These are phyloP conservation scores for Mythimna impura DNA, from an alignment of 2,888 invertebrate genomes.

Conservation along the genomic window DNA sequence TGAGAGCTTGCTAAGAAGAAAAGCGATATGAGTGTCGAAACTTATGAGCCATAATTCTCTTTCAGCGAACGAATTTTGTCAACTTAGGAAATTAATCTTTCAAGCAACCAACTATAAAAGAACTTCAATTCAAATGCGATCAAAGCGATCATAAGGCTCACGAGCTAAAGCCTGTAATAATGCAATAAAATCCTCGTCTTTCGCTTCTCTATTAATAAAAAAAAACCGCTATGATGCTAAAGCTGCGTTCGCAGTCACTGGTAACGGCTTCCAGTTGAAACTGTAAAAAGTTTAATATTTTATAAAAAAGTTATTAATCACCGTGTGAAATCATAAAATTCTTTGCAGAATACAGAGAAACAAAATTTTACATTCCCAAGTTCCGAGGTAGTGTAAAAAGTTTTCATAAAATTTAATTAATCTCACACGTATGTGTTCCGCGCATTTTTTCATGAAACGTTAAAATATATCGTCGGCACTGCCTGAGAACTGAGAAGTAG, in stretches of 20 bases:
- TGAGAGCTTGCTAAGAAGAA: constrained; percentile 71
- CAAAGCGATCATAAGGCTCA: constrained; percentile 47
- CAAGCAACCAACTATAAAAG: constrained; percentile 46
- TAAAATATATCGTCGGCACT: constrained; percentile 60
- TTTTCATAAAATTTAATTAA: constrained; percentile 74
- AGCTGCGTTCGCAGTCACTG: constrained; percentile 32
- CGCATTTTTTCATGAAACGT: constrained; percentile 64
- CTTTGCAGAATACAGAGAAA: constrained; percentile 63
- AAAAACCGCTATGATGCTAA: constrained; percentile 28
- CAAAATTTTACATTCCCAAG: constrained; percentile 66
- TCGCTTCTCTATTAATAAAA: constrained; percentile 56
- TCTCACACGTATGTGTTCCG: constrained; percentile 66
- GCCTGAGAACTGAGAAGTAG: constrained; percentile 40
- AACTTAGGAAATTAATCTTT: constrained; percentile 58
- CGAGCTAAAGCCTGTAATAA: constrained; percentile 41
- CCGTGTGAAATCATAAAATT: constrained; percentile 67
- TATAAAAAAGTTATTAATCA: constrained; percentile 62
- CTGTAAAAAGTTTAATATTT: constrained; percentile 53
- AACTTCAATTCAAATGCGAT: constrained; percentile 56
- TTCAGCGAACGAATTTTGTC: constrained; percentile 57
- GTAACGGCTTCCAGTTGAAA: constrained; percentile 40
- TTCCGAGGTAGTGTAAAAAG: constrained; percentile 68
- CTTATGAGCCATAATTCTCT: constrained; percentile 66
- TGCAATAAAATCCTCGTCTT: constrained; percentile 51
- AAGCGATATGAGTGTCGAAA: constrained; percentile 76